Evolutionary conservation across 2,797 vertebrate species (phyloP).

Genomic region (Squalus acanthias): DNA sequence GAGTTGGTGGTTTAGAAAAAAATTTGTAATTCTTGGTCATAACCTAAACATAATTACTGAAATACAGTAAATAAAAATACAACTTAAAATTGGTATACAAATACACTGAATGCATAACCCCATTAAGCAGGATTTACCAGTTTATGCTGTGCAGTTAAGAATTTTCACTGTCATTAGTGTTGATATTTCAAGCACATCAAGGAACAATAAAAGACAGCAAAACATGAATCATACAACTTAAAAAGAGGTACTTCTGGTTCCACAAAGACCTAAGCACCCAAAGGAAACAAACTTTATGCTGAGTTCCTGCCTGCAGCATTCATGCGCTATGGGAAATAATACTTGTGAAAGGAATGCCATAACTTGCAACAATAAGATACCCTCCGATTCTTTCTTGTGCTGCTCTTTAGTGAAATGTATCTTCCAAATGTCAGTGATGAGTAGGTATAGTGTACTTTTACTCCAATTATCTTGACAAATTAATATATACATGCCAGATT

Average conservation of each 20-base stretch:
- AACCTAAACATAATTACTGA: background rate
- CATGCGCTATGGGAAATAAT: background rate
- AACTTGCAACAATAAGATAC: background rate
- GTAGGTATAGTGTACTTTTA: background rate
- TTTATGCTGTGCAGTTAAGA: background rate
- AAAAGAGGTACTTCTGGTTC: background rate
- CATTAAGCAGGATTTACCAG: conserved; percentile 6
- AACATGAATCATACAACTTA: background rate
- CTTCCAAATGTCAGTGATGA: conserved; percentile 12
- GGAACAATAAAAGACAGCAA: background rate
- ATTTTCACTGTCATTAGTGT: background rate
- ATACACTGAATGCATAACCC: background rate
- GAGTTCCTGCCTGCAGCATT: conserved; percentile 1
- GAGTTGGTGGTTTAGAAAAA: background rate
- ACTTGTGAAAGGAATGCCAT: background rate
- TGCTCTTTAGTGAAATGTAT: conserved; percentile 14
- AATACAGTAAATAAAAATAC: conserved; percentile 16
- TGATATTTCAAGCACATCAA: background rate
- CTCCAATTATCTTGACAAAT: background rate
- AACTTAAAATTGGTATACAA: background rate
- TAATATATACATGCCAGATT: background rate
- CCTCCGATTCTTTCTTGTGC: background rate
- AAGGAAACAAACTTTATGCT: background rate
- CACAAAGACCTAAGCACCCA: background rate
- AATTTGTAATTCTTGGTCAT: background rate